A percentile compares a stretch with the other conserved stretches of the same genome.
Evolutionary conservation across 2,888 invertebrate genomes (phyloP).

Genomic region (Nomada ruficornis): DNA sequence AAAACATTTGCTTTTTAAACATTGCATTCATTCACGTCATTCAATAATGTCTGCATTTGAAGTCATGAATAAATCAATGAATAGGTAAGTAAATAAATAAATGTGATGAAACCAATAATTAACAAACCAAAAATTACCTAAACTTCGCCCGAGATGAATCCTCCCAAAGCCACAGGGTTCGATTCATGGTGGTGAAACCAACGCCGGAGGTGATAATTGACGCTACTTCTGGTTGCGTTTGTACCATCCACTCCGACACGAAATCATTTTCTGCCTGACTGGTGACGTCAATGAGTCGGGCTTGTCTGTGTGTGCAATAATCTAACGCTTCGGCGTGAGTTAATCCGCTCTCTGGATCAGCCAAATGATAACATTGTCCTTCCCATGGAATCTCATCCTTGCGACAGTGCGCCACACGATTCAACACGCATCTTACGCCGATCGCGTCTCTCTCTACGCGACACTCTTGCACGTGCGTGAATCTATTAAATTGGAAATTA

Average conservation of each 20-base stretch:
- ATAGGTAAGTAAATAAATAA: no score
- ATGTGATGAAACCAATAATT: no score
- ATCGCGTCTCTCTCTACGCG: slow-evolving; percentile 81
- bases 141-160: slow-evolving; percentile 77
- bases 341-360: slow-evolving; percentile 78
- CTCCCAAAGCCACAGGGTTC: slow-evolving; percentile 85
- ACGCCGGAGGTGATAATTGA: slow-evolving; percentile 85
- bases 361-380: slow-evolving; percentile 85
- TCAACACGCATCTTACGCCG: slow-evolving; percentile 82
- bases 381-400: slow-evolving; percentile 85
- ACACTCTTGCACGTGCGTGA: slow-evolving; percentile 79
- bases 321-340: slow-evolving; percentile 84
- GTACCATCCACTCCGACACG: slow-evolving; percentile 85
- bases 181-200: slow-evolving; percentile 82
- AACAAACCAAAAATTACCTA: slow-evolving; percentile 65
- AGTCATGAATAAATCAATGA: no score
- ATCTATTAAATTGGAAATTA: slow-evolving; percentile 64
- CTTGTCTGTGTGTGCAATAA: slow-evolving; percentile 83
- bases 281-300: slow-evolving; percentile 84
- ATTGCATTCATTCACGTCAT: no score
- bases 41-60: no score
- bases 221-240: slow-evolving; percentile 78
- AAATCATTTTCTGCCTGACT: slow-evolving; percentile 86
- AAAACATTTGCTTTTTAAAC: no score
- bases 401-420: slow-evolving; percentile 84